A percentile compares a stretch with the other conserved stretches of the same genome.
phyloP scores from a whole-genome alignment of 2,113 vertebrate species.

The Plestiodon gilberti region DNA sequence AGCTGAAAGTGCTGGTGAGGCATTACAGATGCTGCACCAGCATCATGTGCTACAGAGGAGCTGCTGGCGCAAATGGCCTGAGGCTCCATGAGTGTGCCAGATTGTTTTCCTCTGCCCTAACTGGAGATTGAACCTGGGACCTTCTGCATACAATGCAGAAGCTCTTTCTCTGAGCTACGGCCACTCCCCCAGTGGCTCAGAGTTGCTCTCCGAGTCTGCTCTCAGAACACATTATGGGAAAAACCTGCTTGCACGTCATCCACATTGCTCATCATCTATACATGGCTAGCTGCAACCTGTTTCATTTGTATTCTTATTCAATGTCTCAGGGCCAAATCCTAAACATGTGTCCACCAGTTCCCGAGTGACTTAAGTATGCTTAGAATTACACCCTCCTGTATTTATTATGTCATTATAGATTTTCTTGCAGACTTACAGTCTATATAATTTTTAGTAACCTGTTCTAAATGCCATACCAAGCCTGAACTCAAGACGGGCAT shows the following conservation, averaged over 20 bases:
- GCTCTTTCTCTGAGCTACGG: too few species aligned
- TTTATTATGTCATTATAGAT: neutral
- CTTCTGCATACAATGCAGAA: too few species aligned
- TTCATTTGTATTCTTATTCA: neutral
- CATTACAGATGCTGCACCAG: too few species aligned
- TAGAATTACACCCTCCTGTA: neutral
- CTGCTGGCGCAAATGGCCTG: too few species aligned
- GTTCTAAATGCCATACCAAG: conserved; percentile 21
- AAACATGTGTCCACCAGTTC: neutral
- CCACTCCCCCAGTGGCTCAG: too few species aligned
- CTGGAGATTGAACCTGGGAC: too few species aligned
- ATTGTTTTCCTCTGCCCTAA: too few species aligned
- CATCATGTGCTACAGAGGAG: too few species aligned
- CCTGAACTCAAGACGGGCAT: neutral
- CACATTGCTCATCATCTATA: neutral
- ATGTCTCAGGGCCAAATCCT: neutral
- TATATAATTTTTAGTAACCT: neutral
- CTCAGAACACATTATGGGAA: neutral
- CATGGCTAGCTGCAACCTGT: neutral
- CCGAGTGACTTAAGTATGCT: neutral
- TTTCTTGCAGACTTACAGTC: neutral
- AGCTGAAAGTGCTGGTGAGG: too few species aligned
- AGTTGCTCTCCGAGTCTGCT: neutral
- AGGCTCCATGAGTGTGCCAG: too few species aligned
- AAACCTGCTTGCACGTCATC: neutral